Evolutionary conservation across 2,888 invertebrate species (phyloP), one percentile per base, ranked within the genome.

Genomic region (Harpalus rufipes): DNA sequence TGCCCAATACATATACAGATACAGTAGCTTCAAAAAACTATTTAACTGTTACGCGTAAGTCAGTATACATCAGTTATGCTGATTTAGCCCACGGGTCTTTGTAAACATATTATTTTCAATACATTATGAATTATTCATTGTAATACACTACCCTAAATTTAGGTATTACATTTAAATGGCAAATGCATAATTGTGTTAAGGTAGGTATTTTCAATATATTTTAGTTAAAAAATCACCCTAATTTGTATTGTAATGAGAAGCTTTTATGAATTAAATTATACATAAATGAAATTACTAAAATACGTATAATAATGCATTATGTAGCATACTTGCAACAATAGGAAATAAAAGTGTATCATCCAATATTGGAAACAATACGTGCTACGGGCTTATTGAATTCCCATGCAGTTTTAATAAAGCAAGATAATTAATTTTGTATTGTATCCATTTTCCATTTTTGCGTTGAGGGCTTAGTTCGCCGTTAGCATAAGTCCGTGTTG

Each of bases 341-440:
- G 44, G 4, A 51, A 10, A 51, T 51, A 51, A 51, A 51, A 51
- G 32, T 32, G 32, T 32, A 32, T 32, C 4, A 32, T 5, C 32
- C 32, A 32, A 5, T 32, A 51, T 51, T 51, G 44, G 10, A 16
- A 18, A 59, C 56, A 68, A 44, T 56, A 10, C 68, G 63, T 6
- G 32, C 3, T 32, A 32, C 5, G 32, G 4, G 32, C 32, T 1
- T 32, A 32, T 32, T 39, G 82, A 72, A 82, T 82, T 82, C 74
- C 82, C 65, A 68, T 81, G 44, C 65, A 61, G 82, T 82, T 82
- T 82, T 82, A 82, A 83, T 83, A 84, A 78, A 51, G 84, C 76
- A 76, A 84, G 44, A 61, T 84, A 84, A 84, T 84, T 84, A 84
- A 84, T 84, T 84, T 84, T 84, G 84, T 78, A 84, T 84, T 65